Evolutionary conservation across 1,140 invertebrate genomes (phyloP).

Genomic region (Zaprionus nigranus): DNA sequence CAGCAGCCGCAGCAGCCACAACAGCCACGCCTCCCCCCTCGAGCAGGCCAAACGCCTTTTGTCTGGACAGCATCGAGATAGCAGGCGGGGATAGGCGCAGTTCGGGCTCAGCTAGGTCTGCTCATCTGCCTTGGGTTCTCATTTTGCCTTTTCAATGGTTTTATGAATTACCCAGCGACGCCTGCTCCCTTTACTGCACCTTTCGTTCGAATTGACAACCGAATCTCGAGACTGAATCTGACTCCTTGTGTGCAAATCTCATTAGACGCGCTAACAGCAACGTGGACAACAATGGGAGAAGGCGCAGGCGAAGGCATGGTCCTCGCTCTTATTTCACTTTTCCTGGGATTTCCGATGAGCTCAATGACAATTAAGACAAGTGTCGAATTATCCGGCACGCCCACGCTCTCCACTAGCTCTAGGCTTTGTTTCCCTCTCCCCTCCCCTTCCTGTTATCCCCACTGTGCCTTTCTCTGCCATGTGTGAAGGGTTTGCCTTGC

Average conservation of each 20-base stretch:
- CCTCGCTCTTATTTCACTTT: slow-evolving; percentile 30
- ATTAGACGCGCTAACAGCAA: slow-evolving; percentile 2
- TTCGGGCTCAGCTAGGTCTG: not conserved
- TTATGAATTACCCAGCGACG: slow-evolving; percentile 81
- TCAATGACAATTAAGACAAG: slow-evolving; percentile 72
- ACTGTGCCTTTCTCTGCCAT: slow-evolving; percentile 41
- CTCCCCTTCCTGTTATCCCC: not conserved
- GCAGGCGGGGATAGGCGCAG: slow-evolving; percentile 24
- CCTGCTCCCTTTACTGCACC: slow-evolving; percentile 50
- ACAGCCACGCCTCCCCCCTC: slow-evolving; percentile 59
- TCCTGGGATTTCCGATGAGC: slow-evolving; percentile 17
- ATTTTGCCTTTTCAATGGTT: slow-evolving; percentile 73
- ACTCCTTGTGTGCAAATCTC: slow-evolving; percentile 48
- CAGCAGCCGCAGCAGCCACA: slow-evolving; percentile 53
- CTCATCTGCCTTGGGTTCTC: not conserved
- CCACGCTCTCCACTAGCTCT: slow-evolving; percentile 7
- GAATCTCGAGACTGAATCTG: slow-evolving; percentile 43
- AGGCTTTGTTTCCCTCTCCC: not conserved
- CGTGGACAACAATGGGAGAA: not conserved
- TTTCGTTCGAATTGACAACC: slow-evolving; percentile 32
- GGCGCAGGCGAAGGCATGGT: not conserved
- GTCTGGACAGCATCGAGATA: slow-evolving; percentile 32
- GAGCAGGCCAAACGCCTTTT: slow-evolving; percentile 33
- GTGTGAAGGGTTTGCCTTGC: slow-evolving; percentile 76
- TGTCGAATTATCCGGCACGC: slow-evolving; percentile 74